Conservation (phyloP, 1,140 invertebrate genomes). For the Scaptomyza montana region DNA sequence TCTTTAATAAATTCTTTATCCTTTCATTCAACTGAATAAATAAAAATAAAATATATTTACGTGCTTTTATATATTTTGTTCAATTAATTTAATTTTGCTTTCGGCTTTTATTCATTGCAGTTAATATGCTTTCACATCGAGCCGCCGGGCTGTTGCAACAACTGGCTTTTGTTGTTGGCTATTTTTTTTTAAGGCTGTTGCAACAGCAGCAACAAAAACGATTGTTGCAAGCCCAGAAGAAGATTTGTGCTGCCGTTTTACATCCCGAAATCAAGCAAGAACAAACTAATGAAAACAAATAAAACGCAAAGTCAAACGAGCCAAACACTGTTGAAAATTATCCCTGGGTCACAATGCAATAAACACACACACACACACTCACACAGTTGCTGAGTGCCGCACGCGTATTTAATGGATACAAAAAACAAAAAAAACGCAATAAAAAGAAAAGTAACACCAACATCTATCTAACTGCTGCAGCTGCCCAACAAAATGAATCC, state of each 20-base stretch:
- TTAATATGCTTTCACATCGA: slow-evolving; percentile 22
- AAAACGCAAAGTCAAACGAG: slow-evolving; percentile 72
- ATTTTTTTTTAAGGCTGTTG: too few species aligned
- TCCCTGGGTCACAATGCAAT: slow-evolving; percentile 53
- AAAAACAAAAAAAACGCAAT: slow-evolving; percentile 19
- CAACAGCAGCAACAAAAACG: slow-evolving; percentile 9
- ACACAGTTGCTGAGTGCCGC: slow-evolving; percentile 25
- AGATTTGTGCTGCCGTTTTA: slow-evolving; percentile 10
- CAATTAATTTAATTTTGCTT: slow-evolving; percentile 21
- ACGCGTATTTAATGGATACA: neutral
- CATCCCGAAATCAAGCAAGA: slow-evolving; percentile 13
- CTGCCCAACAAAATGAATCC: slow-evolving; percentile 71
- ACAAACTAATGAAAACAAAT: slow-evolving; percentile 20
- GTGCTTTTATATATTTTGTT: neutral
- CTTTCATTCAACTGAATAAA: too few species aligned
- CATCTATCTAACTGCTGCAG: slow-evolving; percentile 64
- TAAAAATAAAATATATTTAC: too few species aligned
- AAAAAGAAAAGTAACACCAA: slow-evolving; percentile 25
- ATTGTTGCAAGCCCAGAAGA: slow-evolving; percentile 19
- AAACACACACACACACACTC: slow-evolving; percentile 52
- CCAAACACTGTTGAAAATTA: slow-evolving; percentile 71
- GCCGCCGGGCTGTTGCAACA: neutral
- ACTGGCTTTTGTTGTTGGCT: too few species aligned
- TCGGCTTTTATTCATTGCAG: slow-evolving; percentile 3
- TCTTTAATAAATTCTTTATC: neutral